phyloP scores from a whole-genome alignment of 35 echinoderm and acorn worm species.

The Lytechinus pictus region DNA sequence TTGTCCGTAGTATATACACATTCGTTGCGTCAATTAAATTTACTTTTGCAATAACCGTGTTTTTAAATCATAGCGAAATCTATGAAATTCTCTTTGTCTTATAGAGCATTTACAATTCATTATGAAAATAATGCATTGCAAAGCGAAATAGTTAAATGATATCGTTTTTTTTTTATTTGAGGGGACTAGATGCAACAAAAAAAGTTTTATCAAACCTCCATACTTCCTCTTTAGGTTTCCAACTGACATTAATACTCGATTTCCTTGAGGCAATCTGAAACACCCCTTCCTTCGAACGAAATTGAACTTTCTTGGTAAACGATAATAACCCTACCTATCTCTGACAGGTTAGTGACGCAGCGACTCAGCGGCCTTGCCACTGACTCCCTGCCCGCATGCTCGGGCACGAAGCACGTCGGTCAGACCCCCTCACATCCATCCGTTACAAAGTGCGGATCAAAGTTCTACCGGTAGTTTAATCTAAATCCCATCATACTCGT shows the following conservation, averaged over 20 bases:
- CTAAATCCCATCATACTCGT: background rate
- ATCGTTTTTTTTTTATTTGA: too few relatives aligned
- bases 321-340: background rate
- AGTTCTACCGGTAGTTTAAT: conserved; percentile 35
- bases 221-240: background rate
- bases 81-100: too few relatives aligned
- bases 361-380: background rate
- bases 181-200: background rate
- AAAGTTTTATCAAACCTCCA: background rate
- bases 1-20: too few relatives aligned
- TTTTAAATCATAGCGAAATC: too few relatives aligned
- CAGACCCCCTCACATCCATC: background rate
- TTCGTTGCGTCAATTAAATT: too few relatives aligned
- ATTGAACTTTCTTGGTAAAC: conserved; percentile 29
- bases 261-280: background rate
- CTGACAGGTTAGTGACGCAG: conserved; percentile 19
- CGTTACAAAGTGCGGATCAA: conserved; percentile 21
- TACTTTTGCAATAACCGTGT: too few relatives aligned
- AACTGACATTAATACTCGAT: background rate
- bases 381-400: conserved; percentile 32
- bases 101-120: too few relatives aligned
- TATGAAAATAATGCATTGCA: too few relatives aligned
- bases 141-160: too few relatives aligned
- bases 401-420: conserved; percentile 6
- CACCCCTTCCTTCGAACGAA: background rate